Evolutionary conservation across 35 echinoderm and acorn worm species (phyloP).

Genomic region (Apostichopus californicus): DNA sequence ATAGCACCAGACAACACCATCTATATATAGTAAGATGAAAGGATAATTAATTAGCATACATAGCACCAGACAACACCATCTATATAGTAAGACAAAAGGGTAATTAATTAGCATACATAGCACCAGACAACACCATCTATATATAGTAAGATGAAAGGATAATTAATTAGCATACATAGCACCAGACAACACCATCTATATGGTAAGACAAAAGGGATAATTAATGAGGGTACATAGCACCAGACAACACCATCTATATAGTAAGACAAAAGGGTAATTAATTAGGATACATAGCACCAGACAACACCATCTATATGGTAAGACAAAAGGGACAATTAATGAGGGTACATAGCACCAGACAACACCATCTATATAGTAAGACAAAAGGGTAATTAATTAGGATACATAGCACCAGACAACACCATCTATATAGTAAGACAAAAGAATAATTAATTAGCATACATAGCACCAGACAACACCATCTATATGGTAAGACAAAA

Average conservation of each 20-base stretch:
- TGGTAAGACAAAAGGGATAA: no score
- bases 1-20: conserved; percentile 91
- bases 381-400: not conserved
- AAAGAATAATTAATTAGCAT: not conserved
- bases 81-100: not conserved
- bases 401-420: not conserved
- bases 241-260: not conserved
- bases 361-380: conserved; percentile 69
- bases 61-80: not conserved
- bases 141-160: not conserved
- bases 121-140: not conserved
- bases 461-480: not conserved
- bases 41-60: not conserved
- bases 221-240: not conserved
- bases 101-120: not conserved
- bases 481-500: not conserved
- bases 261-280: not conserved
- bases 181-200: conserved; percentile 49
- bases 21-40: conserved; percentile 20
- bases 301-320: not conserved
- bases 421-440: not conserved
- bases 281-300: not conserved
- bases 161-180: not conserved
- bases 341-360: conserved; percentile 94
- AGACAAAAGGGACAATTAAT: conserved; percentile 38